These are phyloP conservation scores for Fopius arisanus DNA, from an alignment of 1,140 invertebrate genomes.

Conservation along the genomic window DNA sequence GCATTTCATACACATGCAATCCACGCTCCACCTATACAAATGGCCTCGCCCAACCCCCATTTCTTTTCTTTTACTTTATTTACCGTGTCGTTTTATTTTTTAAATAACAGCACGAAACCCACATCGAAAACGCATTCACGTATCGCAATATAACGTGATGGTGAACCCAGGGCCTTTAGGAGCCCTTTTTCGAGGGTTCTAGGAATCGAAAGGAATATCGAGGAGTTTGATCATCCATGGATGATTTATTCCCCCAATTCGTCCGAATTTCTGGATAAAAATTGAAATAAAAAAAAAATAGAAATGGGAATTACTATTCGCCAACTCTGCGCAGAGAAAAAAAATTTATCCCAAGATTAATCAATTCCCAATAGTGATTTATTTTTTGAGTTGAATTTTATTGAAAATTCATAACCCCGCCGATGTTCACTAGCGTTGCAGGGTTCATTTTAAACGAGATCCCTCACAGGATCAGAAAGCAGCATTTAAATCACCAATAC, in stretches of 20 bases:
- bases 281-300: neutral
- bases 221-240: neutral
- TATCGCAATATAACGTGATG: slow-evolving; percentile 7
- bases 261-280: neutral
- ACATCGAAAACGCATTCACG: slow-evolving; percentile 4
- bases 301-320: neutral
- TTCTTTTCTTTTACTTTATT: neutral
- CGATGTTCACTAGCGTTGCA: no score
- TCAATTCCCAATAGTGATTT: no score
- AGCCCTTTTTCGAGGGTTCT: slow-evolving; percentile 4
- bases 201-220: slow-evolving; percentile 13
- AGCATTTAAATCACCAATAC: no score
- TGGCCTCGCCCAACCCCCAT: neutral
- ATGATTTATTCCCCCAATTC: slow-evolving; percentile 4
- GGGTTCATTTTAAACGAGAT: no score
- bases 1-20: neutral
- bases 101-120: slow-evolving; percentile 10
- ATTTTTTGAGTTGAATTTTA: no score
- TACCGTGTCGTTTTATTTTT: slow-evolving; percentile 2
- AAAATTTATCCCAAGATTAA: no score
- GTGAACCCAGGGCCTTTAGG: neutral
- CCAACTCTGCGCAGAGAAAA: no score
- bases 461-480: no score
- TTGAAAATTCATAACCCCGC: no score
- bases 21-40: slow-evolving; percentile 10